Base-by-base conservation (phyloP, 1,140 invertebrate species). In the Aricia agestis region DNA sequence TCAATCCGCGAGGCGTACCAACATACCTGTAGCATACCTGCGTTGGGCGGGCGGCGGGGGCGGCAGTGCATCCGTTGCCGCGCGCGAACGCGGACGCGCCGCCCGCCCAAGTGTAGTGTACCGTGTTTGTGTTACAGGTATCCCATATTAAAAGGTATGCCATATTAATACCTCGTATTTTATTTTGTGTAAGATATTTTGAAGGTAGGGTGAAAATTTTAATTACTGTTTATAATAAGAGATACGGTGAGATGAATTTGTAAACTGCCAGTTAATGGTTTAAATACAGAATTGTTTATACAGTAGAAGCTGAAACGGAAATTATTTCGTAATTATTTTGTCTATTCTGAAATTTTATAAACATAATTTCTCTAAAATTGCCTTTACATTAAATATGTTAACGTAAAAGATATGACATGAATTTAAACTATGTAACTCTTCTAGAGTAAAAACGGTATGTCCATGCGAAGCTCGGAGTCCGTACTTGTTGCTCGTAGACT, bases 41-140 rank as follows among this genome's bases (percentile, higher is more conserved):
- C 6, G 6, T 52, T 13, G 45, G 45, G 45, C 45, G 45, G 45
- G 45, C 45, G 45, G 45, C 45, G 45, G 45, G 45, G 45, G 45
- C 10, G 45, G 45, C 45, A 52, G 45, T 52, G 45, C 11, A 52
- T 52, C 13, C 45, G 45, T 52, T 15, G 45, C 45, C 45, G 13
- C 45, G 45, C 45, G 45, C 45, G 45, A 52, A 52, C 45, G 45
- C 45, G 45, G 45, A 52, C 45, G 45, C 45, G 45, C 45, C 45
- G 45, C 45, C 45, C 45, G 45, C 45, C 45, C 11, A 13, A 52
- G 45, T 52, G 45, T 52, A 52, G 45, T 52, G 45, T 13, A 52
- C 36, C 36, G 36, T 13, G 45, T 52, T 52, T 15, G 45, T 52
- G 45, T 52, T 52, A 52, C 45, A 52, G 45, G 45, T 52, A 52